phyloP scores from a whole-genome alignment of 2,113 vertebrate genomes.

The Leucoraja erinaceus region DNA sequence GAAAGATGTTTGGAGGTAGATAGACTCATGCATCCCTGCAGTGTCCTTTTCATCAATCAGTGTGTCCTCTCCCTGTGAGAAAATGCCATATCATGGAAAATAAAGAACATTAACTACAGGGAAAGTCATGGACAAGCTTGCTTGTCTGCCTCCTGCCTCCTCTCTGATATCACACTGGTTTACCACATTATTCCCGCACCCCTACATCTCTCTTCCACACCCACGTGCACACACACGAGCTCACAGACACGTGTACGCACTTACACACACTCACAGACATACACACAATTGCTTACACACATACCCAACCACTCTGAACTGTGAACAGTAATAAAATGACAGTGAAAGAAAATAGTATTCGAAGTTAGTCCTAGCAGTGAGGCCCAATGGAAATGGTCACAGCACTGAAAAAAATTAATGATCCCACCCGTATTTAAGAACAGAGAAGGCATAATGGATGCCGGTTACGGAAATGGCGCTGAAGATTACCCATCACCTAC shows the following conservation, averaged over 20 bases:
- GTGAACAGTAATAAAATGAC: no score
- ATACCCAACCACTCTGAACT: not conserved
- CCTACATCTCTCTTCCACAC: no score
- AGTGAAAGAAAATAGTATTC: no score
- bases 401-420: no score
- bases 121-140: not conserved
- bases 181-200: no score
- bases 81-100: not conserved
- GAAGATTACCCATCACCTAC: not conserved
- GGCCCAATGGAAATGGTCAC: no score
- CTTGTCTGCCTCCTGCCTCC: not conserved
- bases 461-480: no score
- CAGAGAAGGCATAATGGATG: no score
- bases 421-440: no score
- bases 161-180: not conserved
- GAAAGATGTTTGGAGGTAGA: not conserved
- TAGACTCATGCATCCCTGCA: not conserved
- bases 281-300: constrained; percentile 13
- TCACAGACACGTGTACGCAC: not conserved
- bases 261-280: constrained; percentile 23
- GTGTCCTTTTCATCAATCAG: no score
- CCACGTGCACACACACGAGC: not conserved
- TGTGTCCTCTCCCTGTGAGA: not conserved
- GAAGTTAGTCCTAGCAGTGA: no score
- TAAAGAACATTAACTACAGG: not conserved